A percentile compares a stretch with the other conserved stretches of the same genome.
Evolutionary conservation across 2,888 invertebrate species (phyloP).

Genomic region (Dioctria rufipes): DNA sequence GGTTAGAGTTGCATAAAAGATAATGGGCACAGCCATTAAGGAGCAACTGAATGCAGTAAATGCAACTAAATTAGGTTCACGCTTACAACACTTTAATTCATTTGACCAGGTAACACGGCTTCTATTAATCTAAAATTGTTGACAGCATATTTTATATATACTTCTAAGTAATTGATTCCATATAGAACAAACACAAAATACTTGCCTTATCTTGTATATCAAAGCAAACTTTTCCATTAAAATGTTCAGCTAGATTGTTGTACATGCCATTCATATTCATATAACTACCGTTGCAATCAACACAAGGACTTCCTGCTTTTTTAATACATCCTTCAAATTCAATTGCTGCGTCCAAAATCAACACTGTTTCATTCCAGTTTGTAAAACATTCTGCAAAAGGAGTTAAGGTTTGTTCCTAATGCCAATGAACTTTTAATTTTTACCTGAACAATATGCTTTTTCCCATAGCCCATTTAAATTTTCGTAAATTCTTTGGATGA

Average conservation of each 20-base stretch:
- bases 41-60: not conserved
- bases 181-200: not conserved
- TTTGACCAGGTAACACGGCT: conserved; percentile 57
- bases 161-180: not conserved
- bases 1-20: conserved; percentile 1
- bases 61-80: conserved; percentile 31
- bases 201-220: conserved; percentile 54
- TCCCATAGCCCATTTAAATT: conserved; percentile 33
- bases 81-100: conserved; percentile 55
- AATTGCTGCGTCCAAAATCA: not conserved
- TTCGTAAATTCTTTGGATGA: conserved; percentile 24
- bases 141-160: conserved; percentile 1
- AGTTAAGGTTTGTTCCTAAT: conserved; percentile 5
- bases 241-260: conserved; percentile 9
- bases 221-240: conserved; percentile 48
- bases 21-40: not conserved
- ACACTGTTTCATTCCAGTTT: conserved; percentile 3
- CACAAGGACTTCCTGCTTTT: not conserved
- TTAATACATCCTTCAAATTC: conserved; percentile 5
- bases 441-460: conserved; percentile 54
- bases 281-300: conserved; percentile 9
- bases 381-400: conserved; percentile 29
- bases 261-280: conserved; percentile 20
- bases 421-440: not conserved
- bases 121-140: conserved; percentile 56